Evolutionary conservation across 1,140 invertebrate genomes (phyloP).

Genomic region (Aricia agestis): DNA sequence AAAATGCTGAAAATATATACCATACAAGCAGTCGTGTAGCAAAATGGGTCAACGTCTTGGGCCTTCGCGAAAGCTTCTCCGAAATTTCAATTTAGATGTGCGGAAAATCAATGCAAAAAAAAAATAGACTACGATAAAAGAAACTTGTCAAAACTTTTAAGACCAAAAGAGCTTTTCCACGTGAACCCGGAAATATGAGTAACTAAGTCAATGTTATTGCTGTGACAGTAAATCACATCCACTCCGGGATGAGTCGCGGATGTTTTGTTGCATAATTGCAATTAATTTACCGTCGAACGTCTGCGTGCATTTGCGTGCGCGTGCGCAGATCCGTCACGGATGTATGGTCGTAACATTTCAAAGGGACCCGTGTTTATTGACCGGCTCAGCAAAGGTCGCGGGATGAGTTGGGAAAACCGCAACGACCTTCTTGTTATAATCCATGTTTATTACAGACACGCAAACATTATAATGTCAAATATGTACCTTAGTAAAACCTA

Average conservation of each 20-base stretch:
- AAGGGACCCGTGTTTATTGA: slow-evolving; percentile 7
- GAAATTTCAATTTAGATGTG: too few relatives aligned
- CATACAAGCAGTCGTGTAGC: too few relatives aligned
- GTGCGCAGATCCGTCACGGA: slow-evolving; percentile 23
- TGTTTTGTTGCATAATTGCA: slow-evolving; percentile 25
- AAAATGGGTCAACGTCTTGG: too few relatives aligned
- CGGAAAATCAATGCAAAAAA: too few relatives aligned
- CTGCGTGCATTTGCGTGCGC: slow-evolving; percentile 12
- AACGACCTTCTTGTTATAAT: not conserved
- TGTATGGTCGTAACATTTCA: slow-evolving; percentile 15
- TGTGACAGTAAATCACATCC: slow-evolving; percentile 17
- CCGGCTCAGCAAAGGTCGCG: slow-evolving; percentile 5
- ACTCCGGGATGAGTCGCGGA: slow-evolving; percentile 21
- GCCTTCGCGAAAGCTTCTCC: too few relatives aligned
- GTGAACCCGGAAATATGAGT: too few relatives aligned
- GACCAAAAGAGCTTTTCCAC: too few relatives aligned
- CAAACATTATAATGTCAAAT: not conserved
- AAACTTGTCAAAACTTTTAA: too few relatives aligned
- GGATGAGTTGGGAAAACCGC: slow-evolving; percentile 4
- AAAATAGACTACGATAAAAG: too few relatives aligned
- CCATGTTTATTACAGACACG: not conserved
- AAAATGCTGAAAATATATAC: too few relatives aligned
- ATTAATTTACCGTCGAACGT: slow-evolving; percentile 24
- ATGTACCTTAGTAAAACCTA: too few relatives aligned
- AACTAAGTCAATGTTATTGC: too few relatives aligned